Evolutionary conservation across 2,888 invertebrate genomes (phyloP), one percentile per base, ranked within the genome.

Genomic region (Agrotis ipsilon): DNA sequence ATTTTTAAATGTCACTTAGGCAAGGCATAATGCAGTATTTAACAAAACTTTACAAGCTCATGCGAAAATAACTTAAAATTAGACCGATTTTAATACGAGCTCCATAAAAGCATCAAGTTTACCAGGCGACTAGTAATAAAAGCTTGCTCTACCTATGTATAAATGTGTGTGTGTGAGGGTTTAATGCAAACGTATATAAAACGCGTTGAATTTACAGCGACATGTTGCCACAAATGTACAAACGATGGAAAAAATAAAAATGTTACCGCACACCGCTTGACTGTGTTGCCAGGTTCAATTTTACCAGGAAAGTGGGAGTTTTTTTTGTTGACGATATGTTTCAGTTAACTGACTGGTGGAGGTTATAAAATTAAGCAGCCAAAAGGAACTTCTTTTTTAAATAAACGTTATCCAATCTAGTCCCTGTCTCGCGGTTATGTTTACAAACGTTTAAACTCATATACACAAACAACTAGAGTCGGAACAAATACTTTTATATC

Each of bases 201-300:
- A 81, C 77, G 80, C 85, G 80, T 81, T 75, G 80, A 85, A 86
- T 84, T 85, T 84, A 82, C 83, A 84, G 80, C 83, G 75, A 80
- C 81, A 77, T 81, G 84, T 78, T 81, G 81, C 87, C 87, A 79
- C 87, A 86, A 86, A 86, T 84, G 85, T 86, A 85, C 83, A 82
- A 86, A 80, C 81, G 82, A 78, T 80, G 80, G 77, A 81, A 79
- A 82, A 86, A 80, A 84, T 86, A 87, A 87, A 86, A 86, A 86
- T 80, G 81, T 84, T 81, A 83, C 84, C 78, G 65, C 86, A 78
- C 81, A 81, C 77, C 63, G 81, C 68, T 68, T 57, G n/a, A 66
- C 49, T 57, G 75, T 72, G 71, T 59, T 78, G 64, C 78, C 75
- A 80, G 61, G 13, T 43, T 68, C 14, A n/a, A 39, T 11, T 32